phyloP scores from a whole-genome alignment of 2,113 vertebrate genomes.

The Microtus pennsylvanicus region DNA sequence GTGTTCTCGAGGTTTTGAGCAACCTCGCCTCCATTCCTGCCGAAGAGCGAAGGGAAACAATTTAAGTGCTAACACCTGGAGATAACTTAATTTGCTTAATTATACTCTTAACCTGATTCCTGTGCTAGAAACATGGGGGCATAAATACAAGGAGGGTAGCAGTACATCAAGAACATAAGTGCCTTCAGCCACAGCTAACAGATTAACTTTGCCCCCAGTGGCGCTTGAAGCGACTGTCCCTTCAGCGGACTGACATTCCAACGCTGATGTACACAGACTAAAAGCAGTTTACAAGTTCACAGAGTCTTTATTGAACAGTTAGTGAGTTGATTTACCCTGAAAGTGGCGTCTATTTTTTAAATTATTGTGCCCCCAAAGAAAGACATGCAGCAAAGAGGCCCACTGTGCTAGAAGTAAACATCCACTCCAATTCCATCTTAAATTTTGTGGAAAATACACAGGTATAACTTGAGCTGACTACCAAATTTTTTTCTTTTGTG shows the following conservation, averaged over 20 bases:
- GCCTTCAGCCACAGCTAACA: neutral
- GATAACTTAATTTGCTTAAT: constrained; percentile 57
- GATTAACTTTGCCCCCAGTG: neutral
- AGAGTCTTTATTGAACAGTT: neutral
- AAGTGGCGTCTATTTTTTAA: neutral
- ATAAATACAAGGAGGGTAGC: neutral
- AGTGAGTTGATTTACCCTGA: too few relatives aligned
- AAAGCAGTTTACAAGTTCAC: neutral
- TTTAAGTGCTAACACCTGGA: constrained; percentile 44
- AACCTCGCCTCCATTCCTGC: neutral
- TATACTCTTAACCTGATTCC: constrained; percentile 10
- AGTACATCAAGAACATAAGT: neutral
- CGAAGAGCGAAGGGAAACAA: constrained; percentile 32
- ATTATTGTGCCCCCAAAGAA: neutral
- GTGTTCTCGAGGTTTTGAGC: constrained; percentile 16
- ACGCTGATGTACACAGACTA: neutral
- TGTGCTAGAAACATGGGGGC: neutral
- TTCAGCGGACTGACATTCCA: neutral
- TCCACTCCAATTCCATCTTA: neutral
- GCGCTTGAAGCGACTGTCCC: neutral
- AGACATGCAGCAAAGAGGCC: neutral
- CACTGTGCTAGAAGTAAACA: neutral
- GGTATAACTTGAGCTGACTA: neutral
- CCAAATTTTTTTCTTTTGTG: neutral
- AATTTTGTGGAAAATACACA: neutral